phyloP scores from a whole-genome alignment of 2,888 invertebrate species.

The Candidula unifasciata region DNA sequence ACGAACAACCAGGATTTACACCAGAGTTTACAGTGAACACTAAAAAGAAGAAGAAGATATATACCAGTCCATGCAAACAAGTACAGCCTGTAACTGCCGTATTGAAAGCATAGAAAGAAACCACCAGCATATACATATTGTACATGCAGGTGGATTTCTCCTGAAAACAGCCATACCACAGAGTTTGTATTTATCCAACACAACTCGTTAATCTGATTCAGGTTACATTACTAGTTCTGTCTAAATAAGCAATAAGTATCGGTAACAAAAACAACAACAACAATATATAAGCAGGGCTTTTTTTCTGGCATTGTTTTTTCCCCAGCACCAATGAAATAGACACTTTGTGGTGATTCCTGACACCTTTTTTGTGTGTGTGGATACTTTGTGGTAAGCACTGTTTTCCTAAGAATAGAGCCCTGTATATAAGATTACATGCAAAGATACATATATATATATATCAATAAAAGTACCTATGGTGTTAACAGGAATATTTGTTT shows the following conservation, averaged over 20 bases:
- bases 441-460: background rate
- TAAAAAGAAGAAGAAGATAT: too few relatives aligned
- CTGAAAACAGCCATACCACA: background rate
- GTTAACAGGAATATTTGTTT: too few relatives aligned
- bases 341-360: too few relatives aligned
- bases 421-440: background rate
- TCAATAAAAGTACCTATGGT: background rate
- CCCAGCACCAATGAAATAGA: too few relatives aligned
- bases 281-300: too few relatives aligned
- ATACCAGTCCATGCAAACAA: background rate
- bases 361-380: too few relatives aligned
- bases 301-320: too few relatives aligned
- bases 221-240: background rate
- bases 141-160: background rate
- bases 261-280: background rate
- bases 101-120: background rate
- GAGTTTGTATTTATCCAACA: constrained; percentile 29
- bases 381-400: too few relatives aligned
- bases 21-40: too few relatives aligned
- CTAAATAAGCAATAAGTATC: background rate
- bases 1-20: too few relatives aligned
- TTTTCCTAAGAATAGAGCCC: too few relatives aligned
- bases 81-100: background rate
- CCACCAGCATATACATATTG: too few relatives aligned
- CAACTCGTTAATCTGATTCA: background rate